Conservation (phyloP, 2,888 invertebrate species). For the Melolontha melolontha region DNA sequence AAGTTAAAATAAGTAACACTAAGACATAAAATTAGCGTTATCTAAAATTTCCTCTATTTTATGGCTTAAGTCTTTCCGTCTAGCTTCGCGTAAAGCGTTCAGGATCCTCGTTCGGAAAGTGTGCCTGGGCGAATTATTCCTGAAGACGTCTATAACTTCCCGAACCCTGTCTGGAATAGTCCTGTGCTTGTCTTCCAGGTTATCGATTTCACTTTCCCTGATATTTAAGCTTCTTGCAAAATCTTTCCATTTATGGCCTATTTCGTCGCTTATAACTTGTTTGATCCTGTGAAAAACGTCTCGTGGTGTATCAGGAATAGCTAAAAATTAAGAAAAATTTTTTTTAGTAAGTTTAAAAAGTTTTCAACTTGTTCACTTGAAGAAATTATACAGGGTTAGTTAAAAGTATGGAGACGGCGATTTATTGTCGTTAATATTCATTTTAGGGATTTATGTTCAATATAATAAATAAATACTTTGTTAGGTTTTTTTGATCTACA, state of each 20-base stretch:
- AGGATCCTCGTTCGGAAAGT: slow-evolving; percentile 51
- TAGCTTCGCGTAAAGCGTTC: slow-evolving; percentile 53
- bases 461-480: too few species aligned
- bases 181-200: slow-evolving; percentile 49
- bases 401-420: too few species aligned
- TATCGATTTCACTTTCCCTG: slow-evolving; percentile 57
- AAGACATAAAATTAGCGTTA: neutral
- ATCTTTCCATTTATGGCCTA: slow-evolving; percentile 59
- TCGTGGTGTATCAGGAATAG: slow-evolving; percentile 4
- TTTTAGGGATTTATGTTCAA: too few species aligned
- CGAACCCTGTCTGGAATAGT: slow-evolving; percentile 49
- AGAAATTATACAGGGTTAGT: too few species aligned
- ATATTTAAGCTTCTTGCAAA: slow-evolving; percentile 56
- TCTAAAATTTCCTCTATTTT: slow-evolving; percentile 42
- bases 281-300: slow-evolving; percentile 46
- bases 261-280: slow-evolving; percentile 50
- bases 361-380: too few species aligned
- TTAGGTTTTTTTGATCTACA: too few species aligned
- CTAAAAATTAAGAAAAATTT: slow-evolving; percentile 34
- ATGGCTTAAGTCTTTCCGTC: slow-evolving; percentile 55
- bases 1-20: too few species aligned
- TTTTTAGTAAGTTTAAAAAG: too few species aligned
- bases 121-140: slow-evolving; percentile 48
- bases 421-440: too few species aligned
- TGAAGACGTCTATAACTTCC: slow-evolving; percentile 52